Conservation (phyloP, 2,888 invertebrate genomes). For the Hirtodrosophila cameraria region DNA sequence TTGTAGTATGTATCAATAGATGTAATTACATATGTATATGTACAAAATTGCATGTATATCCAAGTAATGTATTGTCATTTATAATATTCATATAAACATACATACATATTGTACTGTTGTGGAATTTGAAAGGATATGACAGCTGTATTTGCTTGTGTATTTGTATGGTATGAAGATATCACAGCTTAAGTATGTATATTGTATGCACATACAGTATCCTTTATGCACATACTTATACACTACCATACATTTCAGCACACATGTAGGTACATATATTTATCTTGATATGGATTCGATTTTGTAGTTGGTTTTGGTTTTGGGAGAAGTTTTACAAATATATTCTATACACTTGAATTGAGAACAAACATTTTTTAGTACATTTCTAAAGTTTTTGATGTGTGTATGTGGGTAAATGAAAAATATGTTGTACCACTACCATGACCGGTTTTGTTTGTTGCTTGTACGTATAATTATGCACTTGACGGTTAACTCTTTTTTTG, state of each 20-base stretch:
- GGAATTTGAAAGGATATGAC: background rate
- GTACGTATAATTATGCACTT: constrained; percentile 23
- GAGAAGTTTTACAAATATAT: background rate
- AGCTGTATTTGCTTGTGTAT: constrained; percentile 3
- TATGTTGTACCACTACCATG: constrained; percentile 33
- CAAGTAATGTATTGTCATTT: no score
- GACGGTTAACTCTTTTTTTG: constrained; percentile 4
- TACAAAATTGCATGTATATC: no score
- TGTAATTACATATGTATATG: no score
- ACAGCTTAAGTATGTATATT: background rate
- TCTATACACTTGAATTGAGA: constrained; percentile 3
- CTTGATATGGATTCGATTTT: background rate
- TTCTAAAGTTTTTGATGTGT: constrained; percentile 1
- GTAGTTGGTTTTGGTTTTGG: background rate
- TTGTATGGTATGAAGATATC: background rate
- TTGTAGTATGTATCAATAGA: no score
- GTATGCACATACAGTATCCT: background rate
- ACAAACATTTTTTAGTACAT: background rate
- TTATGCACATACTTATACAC: constrained; percentile 2
- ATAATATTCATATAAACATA: no score
- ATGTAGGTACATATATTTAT: constrained; percentile 1
- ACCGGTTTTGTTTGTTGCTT: constrained; percentile 35
- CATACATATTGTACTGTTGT: background rate
- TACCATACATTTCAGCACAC: background rate
- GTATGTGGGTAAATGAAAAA: constrained; percentile 10